These are phyloP conservation scores for Gymnogyps californianus DNA, from an alignment of 2,113 vertebrate species.

Conservation along the genomic window DNA sequence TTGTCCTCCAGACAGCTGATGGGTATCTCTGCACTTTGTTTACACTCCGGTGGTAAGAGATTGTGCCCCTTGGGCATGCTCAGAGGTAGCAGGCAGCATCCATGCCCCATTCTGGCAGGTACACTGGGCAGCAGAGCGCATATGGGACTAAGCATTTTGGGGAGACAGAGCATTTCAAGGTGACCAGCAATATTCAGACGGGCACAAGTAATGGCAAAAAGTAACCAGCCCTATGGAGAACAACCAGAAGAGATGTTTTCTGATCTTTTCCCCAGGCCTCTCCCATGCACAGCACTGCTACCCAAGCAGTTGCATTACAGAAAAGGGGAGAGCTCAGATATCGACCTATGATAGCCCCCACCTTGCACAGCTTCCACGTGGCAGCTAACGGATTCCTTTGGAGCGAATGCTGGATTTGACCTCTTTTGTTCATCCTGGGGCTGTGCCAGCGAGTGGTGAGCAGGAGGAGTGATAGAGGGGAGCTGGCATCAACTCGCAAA, in stretches of 20 bases:
- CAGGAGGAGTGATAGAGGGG: neutral
- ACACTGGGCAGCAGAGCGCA: neutral
- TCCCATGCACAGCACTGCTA: neutral
- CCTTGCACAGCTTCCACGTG: neutral
- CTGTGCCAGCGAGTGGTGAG: neutral
- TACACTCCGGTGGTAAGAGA: rapidly evolving
- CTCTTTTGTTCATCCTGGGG: neutral
- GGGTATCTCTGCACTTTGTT: neutral
- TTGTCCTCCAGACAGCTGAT: neutral
- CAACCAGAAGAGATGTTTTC: neutral
- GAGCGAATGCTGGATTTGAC: rapidly evolving
- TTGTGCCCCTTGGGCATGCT: no score
- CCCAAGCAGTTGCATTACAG: neutral
- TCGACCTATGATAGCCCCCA: rapidly evolving
- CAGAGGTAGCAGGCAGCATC: neutral
- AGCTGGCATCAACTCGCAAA: neutral
- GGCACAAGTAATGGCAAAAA: neutral
- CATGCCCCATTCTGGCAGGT: neutral
- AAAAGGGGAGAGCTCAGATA: neutral
- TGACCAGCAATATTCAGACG: neutral
- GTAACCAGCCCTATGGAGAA: neutral
- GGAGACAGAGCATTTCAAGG: neutral
- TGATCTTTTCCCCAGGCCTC: neutral
- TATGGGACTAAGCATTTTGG: neutral
- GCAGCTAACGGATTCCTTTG: neutral